Evolutionary conservation across 2,888 invertebrate species (phyloP).

Genomic region (Folsomia manolachei): DNA sequence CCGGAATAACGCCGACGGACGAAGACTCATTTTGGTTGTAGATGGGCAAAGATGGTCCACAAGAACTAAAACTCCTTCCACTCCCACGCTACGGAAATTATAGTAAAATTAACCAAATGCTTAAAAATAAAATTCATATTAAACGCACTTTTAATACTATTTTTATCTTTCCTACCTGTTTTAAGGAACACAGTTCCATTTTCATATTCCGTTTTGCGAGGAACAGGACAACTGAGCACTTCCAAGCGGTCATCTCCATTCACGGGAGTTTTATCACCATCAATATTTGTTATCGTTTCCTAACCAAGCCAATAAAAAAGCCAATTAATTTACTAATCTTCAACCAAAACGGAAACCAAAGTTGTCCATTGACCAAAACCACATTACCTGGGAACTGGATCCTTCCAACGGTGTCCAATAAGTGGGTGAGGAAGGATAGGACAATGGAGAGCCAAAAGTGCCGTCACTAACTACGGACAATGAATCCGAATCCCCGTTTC

Average conservation of each 20-base stretch:
- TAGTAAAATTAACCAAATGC: too few species aligned
- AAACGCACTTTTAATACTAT: too few species aligned
- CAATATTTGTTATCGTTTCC: constrained; percentile 47
- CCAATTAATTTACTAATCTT: neutral
- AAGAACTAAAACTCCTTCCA: too few species aligned
- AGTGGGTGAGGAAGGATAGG: constrained; percentile 45
- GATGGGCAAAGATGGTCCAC: constrained; percentile 10
- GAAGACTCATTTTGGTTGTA: constrained; percentile 6
- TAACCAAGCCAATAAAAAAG: constrained; percentile 19
- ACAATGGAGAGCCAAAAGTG: constrained; percentile 48
- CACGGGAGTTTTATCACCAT: constrained; percentile 41
- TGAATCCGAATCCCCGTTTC: constrained; percentile 32
- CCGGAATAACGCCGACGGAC: constrained; percentile 38
- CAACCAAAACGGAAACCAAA: too few species aligned
- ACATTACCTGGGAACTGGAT: constrained; percentile 47
- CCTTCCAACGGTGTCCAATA: constrained; percentile 49
- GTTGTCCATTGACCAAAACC: too few species aligned
- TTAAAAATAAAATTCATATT: too few species aligned
- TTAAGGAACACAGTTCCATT: too few species aligned
- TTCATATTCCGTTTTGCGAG: neutral
- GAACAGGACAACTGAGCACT: constrained; percentile 12
- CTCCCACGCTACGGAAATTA: too few species aligned
- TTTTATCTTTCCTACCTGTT: too few species aligned
- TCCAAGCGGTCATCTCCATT: constrained; percentile 27
- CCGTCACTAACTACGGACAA: constrained; percentile 44